Evolutionary conservation across 1,140 invertebrate genomes (phyloP).

Genomic region (Drosophila virilis): DNA sequence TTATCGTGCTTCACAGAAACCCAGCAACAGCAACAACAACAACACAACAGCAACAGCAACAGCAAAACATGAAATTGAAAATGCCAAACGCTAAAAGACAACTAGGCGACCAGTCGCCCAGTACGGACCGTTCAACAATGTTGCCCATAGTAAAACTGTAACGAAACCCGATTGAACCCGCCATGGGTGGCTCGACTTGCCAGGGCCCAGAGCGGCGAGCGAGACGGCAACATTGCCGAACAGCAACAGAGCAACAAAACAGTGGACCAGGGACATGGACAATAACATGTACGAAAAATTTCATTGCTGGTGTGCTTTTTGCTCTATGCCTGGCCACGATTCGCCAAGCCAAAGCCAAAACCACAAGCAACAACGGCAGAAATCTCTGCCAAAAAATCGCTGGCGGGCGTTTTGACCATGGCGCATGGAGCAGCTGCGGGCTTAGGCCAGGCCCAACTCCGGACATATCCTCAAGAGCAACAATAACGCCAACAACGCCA

Average conservation of each 20-base stretch:
- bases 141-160: slow-evolving; percentile 78
- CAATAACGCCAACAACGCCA: slow-evolving; percentile 39
- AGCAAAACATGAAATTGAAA: slow-evolving; percentile 78
- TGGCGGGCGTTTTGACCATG: slow-evolving; percentile 63
- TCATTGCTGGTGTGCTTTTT: slow-evolving; percentile 73
- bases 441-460: slow-evolving; percentile 59
- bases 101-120: slow-evolving; percentile 47
- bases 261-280: slow-evolving; percentile 72
- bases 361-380: slow-evolving; percentile 36
- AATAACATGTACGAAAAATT: slow-evolving; percentile 81
- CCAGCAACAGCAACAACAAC: slow-evolving; percentile 62
- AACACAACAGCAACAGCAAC: slow-evolving; percentile 24
- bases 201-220: slow-evolving; percentile 47
- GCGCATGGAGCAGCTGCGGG: slow-evolving; percentile 60
- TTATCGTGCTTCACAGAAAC: slow-evolving; percentile 81
- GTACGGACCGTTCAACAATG: slow-evolving; percentile 50
- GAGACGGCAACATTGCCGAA: slow-evolving; percentile 33
- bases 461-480: slow-evolving; percentile 72
- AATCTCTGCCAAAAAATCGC: slow-evolving; percentile 78
- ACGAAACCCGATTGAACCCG: slow-evolving; percentile 82
- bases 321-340: slow-evolving; percentile 63
- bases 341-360: slow-evolving; percentile 26
- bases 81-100: slow-evolving; percentile 81
- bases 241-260: slow-evolving; percentile 30
- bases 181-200: slow-evolving; percentile 73